Conservation (phyloP, 2,797 vertebrate species). For the Liparis tanakae region DNA sequence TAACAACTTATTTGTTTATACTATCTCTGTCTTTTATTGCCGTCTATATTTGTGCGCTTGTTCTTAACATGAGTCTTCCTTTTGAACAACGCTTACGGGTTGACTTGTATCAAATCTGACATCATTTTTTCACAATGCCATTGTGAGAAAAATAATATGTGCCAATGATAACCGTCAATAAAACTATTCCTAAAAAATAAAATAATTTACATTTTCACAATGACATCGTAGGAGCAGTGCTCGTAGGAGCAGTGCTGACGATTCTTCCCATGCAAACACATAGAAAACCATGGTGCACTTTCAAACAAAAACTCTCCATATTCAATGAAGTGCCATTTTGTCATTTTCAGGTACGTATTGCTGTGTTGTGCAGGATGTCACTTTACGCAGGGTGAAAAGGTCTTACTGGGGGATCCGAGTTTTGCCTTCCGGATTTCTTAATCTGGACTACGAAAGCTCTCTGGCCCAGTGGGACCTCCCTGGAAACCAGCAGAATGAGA, state of each 20-base stretch:
- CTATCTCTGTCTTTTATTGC: no score
- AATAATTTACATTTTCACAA: neutral
- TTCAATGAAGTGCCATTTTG: neutral
- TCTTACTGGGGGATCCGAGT: constrained; percentile 88
- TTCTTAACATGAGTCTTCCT: neutral
- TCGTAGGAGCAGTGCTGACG: no score
- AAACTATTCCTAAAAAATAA: neutral
- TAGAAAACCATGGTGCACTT: neutral
- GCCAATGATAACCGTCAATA: neutral
- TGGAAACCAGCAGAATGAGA: constrained; percentile 32
- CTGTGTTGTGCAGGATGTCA: constrained; percentile 84
- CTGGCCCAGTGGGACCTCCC: constrained; percentile 58
- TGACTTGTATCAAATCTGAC: neutral
- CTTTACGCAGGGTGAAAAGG: constrained; percentile 81
- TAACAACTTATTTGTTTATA: no score
- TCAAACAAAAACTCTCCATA: neutral
- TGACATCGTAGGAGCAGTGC: neutral
- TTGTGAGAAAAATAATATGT: neutral
- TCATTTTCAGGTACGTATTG: constrained; percentile 85
- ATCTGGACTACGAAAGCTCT: constrained; percentile 81
- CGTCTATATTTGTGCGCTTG: neutral
- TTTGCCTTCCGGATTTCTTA: constrained; percentile 70
- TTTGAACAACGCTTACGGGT: neutral
- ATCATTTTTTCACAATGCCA: neutral
- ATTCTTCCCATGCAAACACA: no score